These are phyloP conservation scores for Dendrolimus pini DNA, from an alignment of 2,888 invertebrate species.

Conservation along the genomic window DNA sequence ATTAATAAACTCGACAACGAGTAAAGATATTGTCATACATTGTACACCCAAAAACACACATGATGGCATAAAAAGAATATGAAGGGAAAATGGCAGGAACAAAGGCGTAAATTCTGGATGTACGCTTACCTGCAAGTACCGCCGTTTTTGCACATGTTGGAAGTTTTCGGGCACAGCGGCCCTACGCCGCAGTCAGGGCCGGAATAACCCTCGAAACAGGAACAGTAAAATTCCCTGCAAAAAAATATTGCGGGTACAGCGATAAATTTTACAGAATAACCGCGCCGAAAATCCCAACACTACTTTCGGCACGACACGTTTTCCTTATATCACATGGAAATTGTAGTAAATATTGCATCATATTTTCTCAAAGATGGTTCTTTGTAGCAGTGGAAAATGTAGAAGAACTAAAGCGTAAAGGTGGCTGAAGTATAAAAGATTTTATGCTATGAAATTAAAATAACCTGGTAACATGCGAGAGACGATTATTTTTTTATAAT, in stretches of 20 bases:
- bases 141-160: slow-evolving; percentile 85
- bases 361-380: not conserved
- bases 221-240: slow-evolving; percentile 84
- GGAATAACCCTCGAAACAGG: slow-evolving; percentile 88
- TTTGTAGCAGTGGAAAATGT: not conserved
- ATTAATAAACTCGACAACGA: no score
- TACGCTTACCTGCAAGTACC: slow-evolving; percentile 87
- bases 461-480: no score
- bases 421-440: no score
- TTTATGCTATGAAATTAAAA: no score
- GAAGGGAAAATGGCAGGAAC: no score
- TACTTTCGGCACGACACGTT: slow-evolving; percentile 1
- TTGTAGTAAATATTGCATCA: not conserved
- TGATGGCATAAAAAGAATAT: no score
- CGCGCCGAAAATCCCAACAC: slow-evolving; percentile 9
- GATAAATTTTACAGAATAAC: slow-evolving; percentile 20
- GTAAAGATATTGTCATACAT: no score
- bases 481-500: no score
- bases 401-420: no score
- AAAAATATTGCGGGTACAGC: slow-evolving; percentile 20
- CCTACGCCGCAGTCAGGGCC: slow-evolving; percentile 88
- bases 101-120: not conserved
- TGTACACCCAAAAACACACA: no score
- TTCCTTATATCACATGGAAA: not conserved
- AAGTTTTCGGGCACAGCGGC: slow-evolving; percentile 80